Conservation (phyloP, 2,888 invertebrate genomes). For the Raillietiella orientalis region DNA sequence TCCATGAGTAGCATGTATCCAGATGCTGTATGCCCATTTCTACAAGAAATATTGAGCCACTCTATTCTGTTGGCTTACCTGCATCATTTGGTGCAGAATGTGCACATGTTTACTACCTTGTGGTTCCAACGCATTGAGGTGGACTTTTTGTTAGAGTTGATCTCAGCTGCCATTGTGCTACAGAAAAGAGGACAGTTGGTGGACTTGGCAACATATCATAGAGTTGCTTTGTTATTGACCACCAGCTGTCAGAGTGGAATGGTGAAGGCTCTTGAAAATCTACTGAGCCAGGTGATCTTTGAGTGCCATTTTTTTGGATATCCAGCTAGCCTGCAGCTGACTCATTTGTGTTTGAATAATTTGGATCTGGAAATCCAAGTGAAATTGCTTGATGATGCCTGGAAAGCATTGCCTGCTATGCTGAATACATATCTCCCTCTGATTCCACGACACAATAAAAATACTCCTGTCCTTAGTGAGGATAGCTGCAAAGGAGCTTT, state of each 20-base stretch:
- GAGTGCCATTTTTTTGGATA: conserved; percentile 9
- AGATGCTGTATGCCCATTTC: conserved; percentile 2
- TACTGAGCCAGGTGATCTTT: conserved; percentile 12
- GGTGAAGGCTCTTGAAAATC: conserved; percentile 10
- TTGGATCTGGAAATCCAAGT: conserved; percentile 11
- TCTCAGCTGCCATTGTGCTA: no score
- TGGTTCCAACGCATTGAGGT: conserved; percentile 12
- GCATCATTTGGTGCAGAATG: conserved; percentile 8
- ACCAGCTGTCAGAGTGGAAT: conserved; percentile 11
- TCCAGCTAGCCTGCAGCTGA: no score
- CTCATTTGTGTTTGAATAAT: conserved; percentile 8
- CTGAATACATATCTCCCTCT: conserved; percentile 1
- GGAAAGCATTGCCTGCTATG: conserved; percentile 9
- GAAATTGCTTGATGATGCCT: conserved; percentile 9
- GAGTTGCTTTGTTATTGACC: conserved; percentile 10
- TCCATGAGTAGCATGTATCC: background rate
- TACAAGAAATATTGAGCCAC: no score
- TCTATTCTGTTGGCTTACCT: conserved; percentile 10
- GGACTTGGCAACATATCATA: no score
- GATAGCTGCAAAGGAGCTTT: conserved; percentile 10
- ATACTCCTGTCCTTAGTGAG: conserved; percentile 7
- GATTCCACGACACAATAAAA: background rate
- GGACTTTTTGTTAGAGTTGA: conserved; percentile 10
- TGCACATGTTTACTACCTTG: conserved; percentile 7
- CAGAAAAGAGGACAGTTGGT: no score